phyloP scores from a whole-genome alignment of 2,888 invertebrate species.

The Auanema sp. region DNA sequence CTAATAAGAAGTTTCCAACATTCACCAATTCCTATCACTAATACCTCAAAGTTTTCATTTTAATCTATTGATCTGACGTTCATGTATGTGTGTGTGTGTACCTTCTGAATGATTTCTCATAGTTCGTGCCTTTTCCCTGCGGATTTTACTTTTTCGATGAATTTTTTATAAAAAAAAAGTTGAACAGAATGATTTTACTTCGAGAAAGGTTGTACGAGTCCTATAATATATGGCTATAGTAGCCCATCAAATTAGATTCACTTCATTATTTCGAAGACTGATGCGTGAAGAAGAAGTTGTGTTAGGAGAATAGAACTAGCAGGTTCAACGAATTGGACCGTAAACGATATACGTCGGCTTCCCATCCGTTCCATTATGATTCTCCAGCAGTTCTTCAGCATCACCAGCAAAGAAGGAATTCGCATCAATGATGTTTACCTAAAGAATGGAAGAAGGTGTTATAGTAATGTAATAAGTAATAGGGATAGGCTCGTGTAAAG shows the following conservation, averaged over 20 bases:
- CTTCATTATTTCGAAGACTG: too few species aligned
- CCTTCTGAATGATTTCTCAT: background rate
- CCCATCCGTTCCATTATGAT: slow-evolving; percentile 32
- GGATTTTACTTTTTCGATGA: background rate
- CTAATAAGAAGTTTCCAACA: too few species aligned
- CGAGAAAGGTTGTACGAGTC: too few species aligned
- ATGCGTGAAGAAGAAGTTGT: background rate
- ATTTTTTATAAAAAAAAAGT: too few species aligned
- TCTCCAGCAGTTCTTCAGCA: slow-evolving; percentile 31
- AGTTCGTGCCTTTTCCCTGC: background rate
- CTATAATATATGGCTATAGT: too few species aligned
- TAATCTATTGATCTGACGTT: background rate
- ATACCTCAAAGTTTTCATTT: background rate
- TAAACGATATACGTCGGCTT: slow-evolving; percentile 52
- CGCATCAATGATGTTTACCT: slow-evolving; percentile 45
- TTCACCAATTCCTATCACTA: too few species aligned
- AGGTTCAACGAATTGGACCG: slow-evolving; percentile 39
- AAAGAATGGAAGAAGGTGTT: too few species aligned
- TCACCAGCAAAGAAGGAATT: slow-evolving; percentile 48
- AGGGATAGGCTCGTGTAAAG: too few species aligned
- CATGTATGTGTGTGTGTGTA: background rate
- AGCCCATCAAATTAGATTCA: too few species aligned
- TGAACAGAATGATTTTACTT: too few species aligned
- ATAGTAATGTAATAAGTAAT: too few species aligned
- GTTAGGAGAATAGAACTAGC: background rate